Evolutionary conservation across 2,113 vertebrate species (phyloP), one percentile per base, ranked within the genome.

Genomic region (Amia ocellicauda): DNA sequence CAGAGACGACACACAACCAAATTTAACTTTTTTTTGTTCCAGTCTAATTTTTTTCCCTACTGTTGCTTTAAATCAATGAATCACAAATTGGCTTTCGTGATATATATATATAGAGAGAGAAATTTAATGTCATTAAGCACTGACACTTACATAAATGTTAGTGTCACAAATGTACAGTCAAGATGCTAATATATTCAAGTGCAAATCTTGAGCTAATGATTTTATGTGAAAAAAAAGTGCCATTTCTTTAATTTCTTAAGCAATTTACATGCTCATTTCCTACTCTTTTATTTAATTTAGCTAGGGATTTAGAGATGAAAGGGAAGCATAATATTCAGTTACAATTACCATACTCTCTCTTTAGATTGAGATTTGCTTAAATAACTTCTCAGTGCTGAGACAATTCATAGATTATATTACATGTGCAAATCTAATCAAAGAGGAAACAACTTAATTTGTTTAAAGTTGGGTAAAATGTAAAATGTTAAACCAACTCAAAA

Each of bases 401-500:
- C 2, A 41, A 55, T 47, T 47, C 45, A 47, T 19, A 16, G 45
- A 7, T 27, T 41, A 26, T 55, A 13, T 19, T n/a, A 54, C 26
- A 55, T 24, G 49, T 49, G 23, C 19, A 28, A 61, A 16, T 5
- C 23, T 27, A 63, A 63, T 55, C 19, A n/a, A 29, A 41, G 22
- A 63, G 31, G 27, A 52, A 41, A 62, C 27, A 23, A 14, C 22
- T 41, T 19, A 16, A 63, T 41, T 62, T 24, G 51, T 62, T 62
- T 36, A 27, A 66, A 36, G 47, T 66, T 58, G 43, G 8, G 36
- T 59, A 40, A 58, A 55, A 42, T 53, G 5, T 42, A 63, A 53
- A 49, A 53, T 61, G 57, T 28, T 56, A 60, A 60, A 64, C 29
- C 23, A 58, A 58, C 36, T 52, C 63, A 63, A 55, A 41, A 41